Conservation (phyloP, 2,797 vertebrate species). For the Syndactyla subalaris region DNA sequence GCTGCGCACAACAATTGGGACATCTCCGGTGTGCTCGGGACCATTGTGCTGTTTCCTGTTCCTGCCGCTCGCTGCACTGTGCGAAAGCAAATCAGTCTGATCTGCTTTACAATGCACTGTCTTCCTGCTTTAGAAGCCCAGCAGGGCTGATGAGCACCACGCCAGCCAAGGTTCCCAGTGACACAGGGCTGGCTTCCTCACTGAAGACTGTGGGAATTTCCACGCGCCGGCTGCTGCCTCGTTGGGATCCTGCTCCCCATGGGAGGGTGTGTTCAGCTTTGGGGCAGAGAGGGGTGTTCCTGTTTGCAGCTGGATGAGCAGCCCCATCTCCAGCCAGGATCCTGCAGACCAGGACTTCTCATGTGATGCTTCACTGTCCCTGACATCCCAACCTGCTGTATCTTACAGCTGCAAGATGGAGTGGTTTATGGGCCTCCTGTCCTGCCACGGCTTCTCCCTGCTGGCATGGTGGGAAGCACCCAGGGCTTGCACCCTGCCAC, state of each 20-base stretch:
- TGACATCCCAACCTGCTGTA: accelerated
- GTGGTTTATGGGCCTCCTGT: background rate
- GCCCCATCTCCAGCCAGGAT: background rate
- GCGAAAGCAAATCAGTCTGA: conserved; percentile 22
- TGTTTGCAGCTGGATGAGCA: background rate
- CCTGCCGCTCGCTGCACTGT: conserved; percentile 28
- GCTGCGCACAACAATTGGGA: conserved; percentile 66
- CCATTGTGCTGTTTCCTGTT: conserved; percentile 79
- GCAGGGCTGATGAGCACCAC: conserved; percentile 39
- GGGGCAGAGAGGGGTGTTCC: background rate
- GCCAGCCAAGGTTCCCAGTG: background rate
- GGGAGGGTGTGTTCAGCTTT: background rate
- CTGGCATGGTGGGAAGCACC: background rate
- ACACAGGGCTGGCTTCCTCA: background rate
- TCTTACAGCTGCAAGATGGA: background rate
- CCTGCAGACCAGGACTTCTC: background rate
- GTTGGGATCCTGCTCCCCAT: accelerated
- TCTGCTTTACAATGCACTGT: conserved; percentile 57
- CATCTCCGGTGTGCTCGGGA: conserved; percentile 68
- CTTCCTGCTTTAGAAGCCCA: conserved; percentile 54
- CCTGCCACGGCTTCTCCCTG: background rate
- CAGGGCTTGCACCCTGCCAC: background rate
- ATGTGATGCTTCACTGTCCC: background rate
- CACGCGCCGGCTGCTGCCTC: accelerated
- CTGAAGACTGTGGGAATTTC: conserved; percentile 41